phyloP scores from a whole-genome alignment of 2,888 invertebrate genomes.

The Alentia gelatinosa region DNA sequence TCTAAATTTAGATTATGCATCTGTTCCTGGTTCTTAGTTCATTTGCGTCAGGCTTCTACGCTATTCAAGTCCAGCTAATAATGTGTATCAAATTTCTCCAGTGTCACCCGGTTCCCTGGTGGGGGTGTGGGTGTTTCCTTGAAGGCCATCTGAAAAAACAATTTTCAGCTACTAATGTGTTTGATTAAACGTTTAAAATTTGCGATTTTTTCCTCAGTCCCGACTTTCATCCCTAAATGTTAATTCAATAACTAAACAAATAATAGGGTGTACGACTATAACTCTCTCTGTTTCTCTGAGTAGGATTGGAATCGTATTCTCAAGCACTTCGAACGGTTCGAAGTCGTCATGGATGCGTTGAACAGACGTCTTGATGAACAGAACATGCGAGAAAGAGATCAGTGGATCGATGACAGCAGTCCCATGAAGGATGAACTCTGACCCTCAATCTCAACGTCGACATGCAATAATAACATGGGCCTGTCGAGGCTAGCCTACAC shows the following conservation, averaged over 20 bases:
- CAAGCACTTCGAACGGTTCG: conserved; percentile 29
- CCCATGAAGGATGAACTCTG: background rate
- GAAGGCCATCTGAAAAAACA: no score
- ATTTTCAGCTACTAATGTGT: no score
- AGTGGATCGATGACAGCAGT: background rate
- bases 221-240: background rate
- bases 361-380: background rate
- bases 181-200: no score
- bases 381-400: background rate
- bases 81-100: no score
- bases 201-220: background rate
- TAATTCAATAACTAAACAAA: background rate
- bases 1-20: no score
- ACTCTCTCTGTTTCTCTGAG: background rate
- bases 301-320: conserved; percentile 23
- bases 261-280: background rate
- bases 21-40: no score
- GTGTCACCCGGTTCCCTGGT: no score
- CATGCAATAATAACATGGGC: no score
- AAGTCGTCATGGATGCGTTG: conserved; percentile 48
- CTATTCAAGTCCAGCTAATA: no score
- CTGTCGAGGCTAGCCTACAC: no score
- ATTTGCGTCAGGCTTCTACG: no score
- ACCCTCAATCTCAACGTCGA: no score
- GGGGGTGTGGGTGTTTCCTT: background rate